Evolutionary conservation across 2,113 vertebrate genomes (phyloP).

Genomic region (Harpagus bidentatus): DNA sequence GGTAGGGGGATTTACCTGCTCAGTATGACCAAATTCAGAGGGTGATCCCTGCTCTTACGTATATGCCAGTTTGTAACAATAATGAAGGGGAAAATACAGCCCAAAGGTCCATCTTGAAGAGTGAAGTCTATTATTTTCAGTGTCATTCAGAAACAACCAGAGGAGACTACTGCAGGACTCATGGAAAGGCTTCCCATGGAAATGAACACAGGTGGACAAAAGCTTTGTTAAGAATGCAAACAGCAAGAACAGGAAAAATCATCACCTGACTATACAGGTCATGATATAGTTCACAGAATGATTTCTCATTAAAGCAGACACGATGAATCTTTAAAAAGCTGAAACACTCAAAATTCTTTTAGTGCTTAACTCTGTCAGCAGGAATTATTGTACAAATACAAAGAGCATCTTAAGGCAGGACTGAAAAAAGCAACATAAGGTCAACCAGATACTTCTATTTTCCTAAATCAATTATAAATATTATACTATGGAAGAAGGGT

Average conservation of each 20-base stretch:
- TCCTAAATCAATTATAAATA: background rate
- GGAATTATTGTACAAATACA: background rate
- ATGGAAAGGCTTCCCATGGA: background rate
- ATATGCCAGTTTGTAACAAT: background rate
- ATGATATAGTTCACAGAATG: background rate
- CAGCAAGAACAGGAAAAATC: background rate
- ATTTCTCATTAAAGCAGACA: background rate
- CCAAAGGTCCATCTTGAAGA: background rate
- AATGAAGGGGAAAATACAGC: background rate
- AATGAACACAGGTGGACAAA: background rate
- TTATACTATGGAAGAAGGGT: background rate
- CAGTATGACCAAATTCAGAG: background rate
- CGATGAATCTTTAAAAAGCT: background rate
- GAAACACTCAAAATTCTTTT: background rate
- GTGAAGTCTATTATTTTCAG: background rate
- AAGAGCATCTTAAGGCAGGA: background rate
- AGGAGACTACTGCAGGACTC: background rate
- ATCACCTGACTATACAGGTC: background rate
- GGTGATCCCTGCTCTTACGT: background rate
- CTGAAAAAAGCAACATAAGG: background rate
- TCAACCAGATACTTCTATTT: background rate
- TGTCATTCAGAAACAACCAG: background rate
- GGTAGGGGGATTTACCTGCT: fast-evolving
- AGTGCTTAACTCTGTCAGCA: background rate
- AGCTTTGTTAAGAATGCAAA: background rate